These are phyloP conservation scores for Leptopilina clavipes DNA, from an alignment of 1,140 invertebrate species.

Conservation along the genomic window DNA sequence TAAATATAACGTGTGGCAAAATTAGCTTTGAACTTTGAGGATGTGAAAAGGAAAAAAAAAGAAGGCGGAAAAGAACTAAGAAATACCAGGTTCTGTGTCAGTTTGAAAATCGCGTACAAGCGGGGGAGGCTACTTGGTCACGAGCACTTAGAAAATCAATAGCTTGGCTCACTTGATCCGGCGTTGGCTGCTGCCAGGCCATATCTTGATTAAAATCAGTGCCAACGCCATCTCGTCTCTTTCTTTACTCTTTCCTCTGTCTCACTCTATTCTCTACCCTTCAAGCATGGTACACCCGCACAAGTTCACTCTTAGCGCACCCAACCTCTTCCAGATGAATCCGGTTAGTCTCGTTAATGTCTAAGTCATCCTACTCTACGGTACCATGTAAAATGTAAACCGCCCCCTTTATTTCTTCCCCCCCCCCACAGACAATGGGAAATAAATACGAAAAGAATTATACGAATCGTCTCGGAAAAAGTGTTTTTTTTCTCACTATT, in stretches of 20 bases:
- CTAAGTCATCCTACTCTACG: slow-evolving; percentile 61
- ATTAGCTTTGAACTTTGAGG: slow-evolving; percentile 17
- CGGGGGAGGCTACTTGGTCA: slow-evolving; percentile 65
- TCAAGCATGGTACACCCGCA: slow-evolving; percentile 46
- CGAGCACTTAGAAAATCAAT: slow-evolving; percentile 73
- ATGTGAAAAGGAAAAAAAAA: slow-evolving; percentile 4
- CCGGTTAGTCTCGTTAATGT: slow-evolving; percentile 74
- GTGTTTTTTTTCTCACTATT: too few relatives aligned
- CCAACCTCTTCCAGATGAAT: slow-evolving; percentile 63
- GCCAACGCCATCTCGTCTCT: slow-evolving; percentile 60
- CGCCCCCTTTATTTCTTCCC: slow-evolving; percentile 50
- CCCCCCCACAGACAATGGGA: too few relatives aligned
- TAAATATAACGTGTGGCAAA: too few relatives aligned
- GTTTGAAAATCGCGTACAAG: slow-evolving; percentile 60
- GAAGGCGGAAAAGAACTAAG: background rate
- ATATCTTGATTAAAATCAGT: slow-evolving; percentile 76
- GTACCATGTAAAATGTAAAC: slow-evolving; percentile 51
- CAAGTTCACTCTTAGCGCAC: slow-evolving; percentile 52
- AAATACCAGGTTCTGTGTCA: slow-evolving; percentile 38
- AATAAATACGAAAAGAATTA: too few relatives aligned
- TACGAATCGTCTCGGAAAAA: too few relatives aligned
- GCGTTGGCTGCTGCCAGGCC: slow-evolving; percentile 68
- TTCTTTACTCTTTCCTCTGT: slow-evolving; percentile 36
- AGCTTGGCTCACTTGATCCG: slow-evolving; percentile 69
- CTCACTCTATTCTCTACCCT: slow-evolving; percentile 55